phyloP scores from a whole-genome alignment of 2,797 vertebrate species.

The Myoxocephalus aenaeus region DNA sequence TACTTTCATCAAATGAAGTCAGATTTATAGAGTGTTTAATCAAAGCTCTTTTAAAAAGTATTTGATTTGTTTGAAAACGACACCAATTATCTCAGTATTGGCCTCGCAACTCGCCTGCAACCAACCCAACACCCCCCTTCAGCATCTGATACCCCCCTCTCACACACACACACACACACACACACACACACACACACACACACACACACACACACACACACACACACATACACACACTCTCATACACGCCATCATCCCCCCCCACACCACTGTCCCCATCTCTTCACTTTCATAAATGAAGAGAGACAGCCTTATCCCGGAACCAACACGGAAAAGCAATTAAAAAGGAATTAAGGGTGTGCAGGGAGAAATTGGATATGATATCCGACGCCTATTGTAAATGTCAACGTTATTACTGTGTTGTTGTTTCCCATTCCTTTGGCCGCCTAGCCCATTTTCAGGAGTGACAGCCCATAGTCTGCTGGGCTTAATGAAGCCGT shows the following conservation, averaged over 20 bases:
- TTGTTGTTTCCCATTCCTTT: constrained; percentile 81
- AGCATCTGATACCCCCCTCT: constrained; percentile 15
- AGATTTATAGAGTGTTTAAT: constrained; percentile 63
- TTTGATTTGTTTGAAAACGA: constrained; percentile 66
- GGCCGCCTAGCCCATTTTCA: constrained; percentile 68
- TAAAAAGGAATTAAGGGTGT: constrained; percentile 84
- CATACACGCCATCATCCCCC: background rate
- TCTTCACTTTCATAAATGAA: constrained; percentile 78
- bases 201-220: too few species aligned
- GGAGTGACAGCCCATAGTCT: constrained; percentile 78
- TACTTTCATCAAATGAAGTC: constrained; percentile 61
- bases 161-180: background rate
- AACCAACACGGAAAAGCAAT: constrained; percentile 81
- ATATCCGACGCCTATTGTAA: constrained; percentile 81
- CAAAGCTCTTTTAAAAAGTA: constrained; percentile 60
- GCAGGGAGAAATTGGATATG: constrained; percentile 83
- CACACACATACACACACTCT: too few species aligned
- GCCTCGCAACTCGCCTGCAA: constrained; percentile 37
- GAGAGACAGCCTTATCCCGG: constrained; percentile 82
- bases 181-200: too few species aligned
- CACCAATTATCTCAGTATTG: constrained; percentile 63
- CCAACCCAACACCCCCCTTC: constrained; percentile 37
- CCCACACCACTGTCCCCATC: constrained; percentile 63
- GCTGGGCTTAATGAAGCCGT: constrained; percentile 79
- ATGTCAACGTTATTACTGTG: constrained; percentile 84